These are phyloP conservation scores for Enteromius anoplus DNA, from an alignment of 2,797 vertebrate species.

Conservation along the genomic window DNA sequence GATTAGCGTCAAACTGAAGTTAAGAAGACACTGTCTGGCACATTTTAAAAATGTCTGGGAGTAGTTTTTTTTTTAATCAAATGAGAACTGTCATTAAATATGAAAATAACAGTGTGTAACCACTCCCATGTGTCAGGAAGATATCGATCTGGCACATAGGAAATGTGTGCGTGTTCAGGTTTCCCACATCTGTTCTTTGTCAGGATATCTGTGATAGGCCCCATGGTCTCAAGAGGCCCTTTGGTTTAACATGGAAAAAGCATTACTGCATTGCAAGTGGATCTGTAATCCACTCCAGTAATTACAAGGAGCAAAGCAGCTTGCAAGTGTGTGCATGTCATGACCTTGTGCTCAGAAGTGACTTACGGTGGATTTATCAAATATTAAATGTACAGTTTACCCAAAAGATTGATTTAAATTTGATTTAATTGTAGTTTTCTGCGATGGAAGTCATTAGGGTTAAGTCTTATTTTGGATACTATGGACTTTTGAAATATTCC, in stretches of 20 bases:
- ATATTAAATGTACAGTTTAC: neutral
- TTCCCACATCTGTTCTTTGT: conserved; percentile 72
- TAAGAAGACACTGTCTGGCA: conserved; percentile 29
- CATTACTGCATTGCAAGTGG: conserved; percentile 64
- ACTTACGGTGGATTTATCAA: neutral
- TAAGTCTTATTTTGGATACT: neutral
- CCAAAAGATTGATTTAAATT: neutral
- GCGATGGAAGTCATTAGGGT: neutral
- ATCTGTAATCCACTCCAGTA: conserved; percentile 67
- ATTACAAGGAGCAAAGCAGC: conserved; percentile 55
- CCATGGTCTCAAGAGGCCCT: conserved; percentile 53
- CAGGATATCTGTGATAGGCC: conserved; percentile 54
- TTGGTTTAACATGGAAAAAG: conserved; percentile 67
- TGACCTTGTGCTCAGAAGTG: conserved; percentile 18
- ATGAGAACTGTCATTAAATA: conserved; percentile 34
- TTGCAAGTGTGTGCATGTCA: conserved; percentile 45
- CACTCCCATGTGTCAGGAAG: conserved; percentile 52
- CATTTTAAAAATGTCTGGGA: conserved; percentile 25
- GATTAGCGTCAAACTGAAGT: conserved; percentile 27
- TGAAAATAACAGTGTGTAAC: conserved; percentile 39
- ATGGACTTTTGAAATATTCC: conserved; percentile 47
- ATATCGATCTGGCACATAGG: conserved; percentile 43
- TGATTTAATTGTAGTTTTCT: neutral
- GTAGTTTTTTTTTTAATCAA: conserved; percentile 21
- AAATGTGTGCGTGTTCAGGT: conserved; percentile 39